Conservation (phyloP, 2,888 invertebrate genomes). For the Polia nebulosa region DNA sequence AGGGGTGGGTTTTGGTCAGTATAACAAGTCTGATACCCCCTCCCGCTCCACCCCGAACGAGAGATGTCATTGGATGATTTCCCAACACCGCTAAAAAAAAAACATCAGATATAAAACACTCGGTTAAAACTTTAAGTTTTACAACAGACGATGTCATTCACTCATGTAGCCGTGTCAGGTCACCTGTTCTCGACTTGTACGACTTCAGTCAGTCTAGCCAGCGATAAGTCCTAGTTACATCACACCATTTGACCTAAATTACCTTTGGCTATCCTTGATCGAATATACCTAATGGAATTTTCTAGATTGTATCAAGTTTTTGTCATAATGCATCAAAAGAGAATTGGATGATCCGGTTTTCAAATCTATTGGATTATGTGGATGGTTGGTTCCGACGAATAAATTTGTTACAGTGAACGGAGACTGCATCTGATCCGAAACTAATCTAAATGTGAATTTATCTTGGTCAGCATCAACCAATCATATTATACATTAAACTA, state of each 20-base stretch:
- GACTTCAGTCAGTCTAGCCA: conserved; percentile 68
- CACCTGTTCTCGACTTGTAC: conserved; percentile 44
- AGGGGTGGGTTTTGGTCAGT: no score
- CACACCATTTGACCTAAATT: conserved; percentile 63
- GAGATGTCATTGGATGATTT: no score
- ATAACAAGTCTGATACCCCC: no score
- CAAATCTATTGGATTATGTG: background rate
- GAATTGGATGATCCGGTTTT: conserved; percentile 12
- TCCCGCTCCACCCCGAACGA: no score
- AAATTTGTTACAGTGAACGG: no score
- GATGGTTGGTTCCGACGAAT: no score
- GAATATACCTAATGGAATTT: conserved; percentile 44
- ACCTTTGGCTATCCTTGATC: conserved; percentile 58
- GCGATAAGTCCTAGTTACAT: conserved; percentile 59
- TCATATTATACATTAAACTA: no score
- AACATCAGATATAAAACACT: conserved; percentile 1
- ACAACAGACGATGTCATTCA: conserved; percentile 54
- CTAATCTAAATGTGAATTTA: background rate
- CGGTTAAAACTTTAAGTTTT: conserved; percentile 18
- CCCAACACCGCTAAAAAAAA: no score
- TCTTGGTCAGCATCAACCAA: background rate
- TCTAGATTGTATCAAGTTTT: conserved; percentile 42
- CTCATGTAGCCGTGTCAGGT: conserved; percentile 49
- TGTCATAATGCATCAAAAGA: conserved; percentile 45
- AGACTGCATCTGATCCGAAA: no score